phyloP scores from a whole-genome alignment of 2,797 vertebrate species.

The Benthosema pterotum region DNA sequence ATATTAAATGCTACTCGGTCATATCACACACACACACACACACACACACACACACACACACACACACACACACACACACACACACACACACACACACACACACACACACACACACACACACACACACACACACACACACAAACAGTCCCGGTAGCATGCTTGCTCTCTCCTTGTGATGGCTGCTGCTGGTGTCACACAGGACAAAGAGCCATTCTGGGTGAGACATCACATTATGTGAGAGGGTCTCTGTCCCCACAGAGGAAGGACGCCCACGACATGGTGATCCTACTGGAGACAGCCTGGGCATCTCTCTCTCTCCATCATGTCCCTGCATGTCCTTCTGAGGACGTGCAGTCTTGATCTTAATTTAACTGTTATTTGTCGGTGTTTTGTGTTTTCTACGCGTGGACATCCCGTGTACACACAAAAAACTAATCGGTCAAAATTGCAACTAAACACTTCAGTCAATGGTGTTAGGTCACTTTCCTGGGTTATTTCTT shows the following conservation, averaged over 20 bases:
- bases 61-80: slow-evolving; percentile 16
- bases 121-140: slow-evolving; percentile 21
- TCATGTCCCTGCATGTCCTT: too few species aligned
- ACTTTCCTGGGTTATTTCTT: too few species aligned
- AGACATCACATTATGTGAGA: slow-evolving; percentile 62
- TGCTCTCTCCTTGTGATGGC: slow-evolving; percentile 59
- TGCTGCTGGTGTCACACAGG: slow-evolving; percentile 44
- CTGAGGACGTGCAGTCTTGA: neutral
- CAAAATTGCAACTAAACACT: too few species aligned
- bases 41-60: slow-evolving; percentile 5
- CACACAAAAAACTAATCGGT: too few species aligned
- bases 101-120: slow-evolving; percentile 52
- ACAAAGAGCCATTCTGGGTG: slow-evolving; percentile 64
- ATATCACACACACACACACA: too few species aligned
- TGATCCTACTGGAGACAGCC: slow-evolving; percentile 58
- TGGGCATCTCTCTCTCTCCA: slow-evolving; percentile 13
- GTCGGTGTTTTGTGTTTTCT: too few species aligned
- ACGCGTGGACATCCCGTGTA: too few species aligned
- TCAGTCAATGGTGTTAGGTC: too few species aligned
- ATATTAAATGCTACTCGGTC: too few species aligned
- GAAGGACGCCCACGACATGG: slow-evolving; percentile 65
- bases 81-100: slow-evolving; percentile 32
- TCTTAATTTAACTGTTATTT: neutral
- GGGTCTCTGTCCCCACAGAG: slow-evolving; percentile 51
- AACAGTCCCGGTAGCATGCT: slow-evolving; percentile 39